Percentiles rank a stretch among this genome's conserved stretches.
These are phyloP conservation scores for Cydia splendana DNA, from an alignment of 1,140 invertebrate genomes.

Conservation along the genomic window DNA sequence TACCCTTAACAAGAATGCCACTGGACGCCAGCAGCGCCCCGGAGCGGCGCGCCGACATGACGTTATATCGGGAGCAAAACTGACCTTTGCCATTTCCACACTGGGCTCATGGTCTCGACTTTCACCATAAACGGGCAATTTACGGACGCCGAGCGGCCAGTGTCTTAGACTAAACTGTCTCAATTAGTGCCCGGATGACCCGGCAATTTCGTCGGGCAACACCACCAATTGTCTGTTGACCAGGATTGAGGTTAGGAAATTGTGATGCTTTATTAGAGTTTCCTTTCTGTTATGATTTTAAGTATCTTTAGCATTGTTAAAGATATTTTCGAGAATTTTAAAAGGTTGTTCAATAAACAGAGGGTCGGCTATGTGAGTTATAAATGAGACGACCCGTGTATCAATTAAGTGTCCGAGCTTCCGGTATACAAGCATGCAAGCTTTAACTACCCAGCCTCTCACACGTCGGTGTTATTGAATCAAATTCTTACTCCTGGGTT, in stretches of 20 bases:
- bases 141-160: slow-evolving; percentile 68
- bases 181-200: slow-evolving; percentile 77
- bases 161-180: slow-evolving; percentile 74
- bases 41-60: slow-evolving; percentile 58
- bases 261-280: slow-evolving; percentile 1
- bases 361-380: no score
- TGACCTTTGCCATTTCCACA: slow-evolving; percentile 73
- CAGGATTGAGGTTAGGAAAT: slow-evolving; percentile 16
- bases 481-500: slow-evolving; percentile 28
- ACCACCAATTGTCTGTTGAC: slow-evolving; percentile 53
- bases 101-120: slow-evolving; percentile 67
- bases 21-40: slow-evolving; percentile 47
- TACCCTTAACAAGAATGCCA: slow-evolving; percentile 43
- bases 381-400: background rate
- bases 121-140: slow-evolving; percentile 78
- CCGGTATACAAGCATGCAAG: slow-evolving; percentile 5
- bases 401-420: background rate
- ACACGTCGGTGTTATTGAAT: slow-evolving; percentile 29
- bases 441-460: slow-evolving; percentile 17
- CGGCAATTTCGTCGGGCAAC: slow-evolving; percentile 70
- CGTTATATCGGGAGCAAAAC: slow-evolving; percentile 68
- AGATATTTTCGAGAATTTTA: background rate
- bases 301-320: background rate
- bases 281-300: background rate
- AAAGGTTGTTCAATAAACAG: no score